These are phyloP conservation scores for Phaethon lepturus DNA, from an alignment of 2,113 vertebrate species.

Conservation along the genomic window DNA sequence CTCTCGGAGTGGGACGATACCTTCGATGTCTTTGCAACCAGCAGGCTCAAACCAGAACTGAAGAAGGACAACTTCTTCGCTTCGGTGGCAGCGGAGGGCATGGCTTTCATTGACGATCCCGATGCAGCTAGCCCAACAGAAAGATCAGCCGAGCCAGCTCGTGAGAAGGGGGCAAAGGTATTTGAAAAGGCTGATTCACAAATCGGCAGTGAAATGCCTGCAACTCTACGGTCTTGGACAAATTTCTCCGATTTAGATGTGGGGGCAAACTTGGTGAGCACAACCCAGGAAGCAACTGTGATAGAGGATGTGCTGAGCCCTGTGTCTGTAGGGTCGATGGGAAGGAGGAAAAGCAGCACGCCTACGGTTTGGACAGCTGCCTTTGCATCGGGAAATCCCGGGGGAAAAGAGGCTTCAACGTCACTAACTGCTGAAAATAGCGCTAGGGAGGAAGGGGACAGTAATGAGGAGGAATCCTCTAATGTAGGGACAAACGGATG, in stretches of 20 bases:
- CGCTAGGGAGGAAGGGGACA: neutral
- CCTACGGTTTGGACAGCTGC: neutral
- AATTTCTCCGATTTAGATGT: neutral
- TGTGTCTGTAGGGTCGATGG: neutral
- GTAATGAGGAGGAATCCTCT: neutral
- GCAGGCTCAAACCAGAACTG: constrained; percentile 79
- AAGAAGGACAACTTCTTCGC: constrained; percentile 22
- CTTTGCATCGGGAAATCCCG: accelerated
- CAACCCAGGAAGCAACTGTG: neutral
- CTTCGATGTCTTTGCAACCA: constrained; percentile 86
- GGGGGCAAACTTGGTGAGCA: constrained; percentile 39
- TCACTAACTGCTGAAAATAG: accelerated
- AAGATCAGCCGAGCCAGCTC: accelerated
- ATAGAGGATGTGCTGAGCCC: constrained; percentile 33
- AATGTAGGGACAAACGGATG: neutral
- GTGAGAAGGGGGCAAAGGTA: accelerated
- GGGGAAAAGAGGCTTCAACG: neutral
- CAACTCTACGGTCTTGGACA: neutral
- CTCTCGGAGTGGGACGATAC: constrained; percentile 84
- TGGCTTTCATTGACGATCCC: neutral
- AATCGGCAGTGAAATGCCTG: accelerated
- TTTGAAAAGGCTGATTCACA: neutral
- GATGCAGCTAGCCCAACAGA: neutral
- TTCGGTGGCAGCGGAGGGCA: constrained; percentile 32
- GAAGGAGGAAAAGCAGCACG: neutral